Percentiles rank a stretch among this genome's conserved stretches.
phyloP scores from a whole-genome alignment of 1,140 invertebrate genomes.

The Melipona quadrifasciata region DNA sequence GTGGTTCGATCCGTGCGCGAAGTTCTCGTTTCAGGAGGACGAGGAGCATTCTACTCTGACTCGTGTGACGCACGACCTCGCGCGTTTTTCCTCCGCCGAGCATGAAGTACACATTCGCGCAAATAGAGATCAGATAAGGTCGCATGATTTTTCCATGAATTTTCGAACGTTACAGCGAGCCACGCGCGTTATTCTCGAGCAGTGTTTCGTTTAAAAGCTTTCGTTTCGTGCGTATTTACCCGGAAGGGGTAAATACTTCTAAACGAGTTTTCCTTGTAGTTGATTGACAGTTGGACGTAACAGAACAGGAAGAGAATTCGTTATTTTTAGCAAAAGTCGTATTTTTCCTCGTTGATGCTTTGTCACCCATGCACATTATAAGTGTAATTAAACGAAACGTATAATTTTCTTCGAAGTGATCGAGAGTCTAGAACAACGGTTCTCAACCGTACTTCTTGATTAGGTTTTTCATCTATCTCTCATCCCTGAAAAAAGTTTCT shows the following conservation, averaged over 20 bases:
- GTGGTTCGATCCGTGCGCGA: neutral
- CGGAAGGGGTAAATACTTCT: neutral
- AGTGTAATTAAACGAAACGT: no score
- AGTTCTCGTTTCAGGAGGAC: neutral
- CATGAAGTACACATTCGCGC: slow-evolving; percentile 25
- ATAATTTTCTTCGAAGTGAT: no score
- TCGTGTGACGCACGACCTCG: slow-evolving; percentile 7
- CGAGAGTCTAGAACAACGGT: no score
- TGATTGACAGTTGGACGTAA: neutral
- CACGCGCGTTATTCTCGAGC: neutral
- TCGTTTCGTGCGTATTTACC: no score
- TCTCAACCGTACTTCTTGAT: no score
- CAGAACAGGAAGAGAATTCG: neutral
- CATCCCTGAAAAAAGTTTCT: no score
- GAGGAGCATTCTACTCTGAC: neutral
- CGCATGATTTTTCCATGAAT: slow-evolving; percentile 25
- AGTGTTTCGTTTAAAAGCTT: neutral
- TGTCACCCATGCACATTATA: no score
- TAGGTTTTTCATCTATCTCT: no score
- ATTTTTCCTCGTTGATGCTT: no score
- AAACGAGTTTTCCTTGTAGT: neutral
- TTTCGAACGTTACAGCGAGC: slow-evolving; percentile 10
- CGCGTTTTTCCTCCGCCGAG: slow-evolving; percentile 20
- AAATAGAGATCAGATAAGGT: slow-evolving; percentile 43
- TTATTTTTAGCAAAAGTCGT: neutral